Conservation (phyloP, 2,888 invertebrate species). For the Caenorhabditis doughertyi region DNA sequence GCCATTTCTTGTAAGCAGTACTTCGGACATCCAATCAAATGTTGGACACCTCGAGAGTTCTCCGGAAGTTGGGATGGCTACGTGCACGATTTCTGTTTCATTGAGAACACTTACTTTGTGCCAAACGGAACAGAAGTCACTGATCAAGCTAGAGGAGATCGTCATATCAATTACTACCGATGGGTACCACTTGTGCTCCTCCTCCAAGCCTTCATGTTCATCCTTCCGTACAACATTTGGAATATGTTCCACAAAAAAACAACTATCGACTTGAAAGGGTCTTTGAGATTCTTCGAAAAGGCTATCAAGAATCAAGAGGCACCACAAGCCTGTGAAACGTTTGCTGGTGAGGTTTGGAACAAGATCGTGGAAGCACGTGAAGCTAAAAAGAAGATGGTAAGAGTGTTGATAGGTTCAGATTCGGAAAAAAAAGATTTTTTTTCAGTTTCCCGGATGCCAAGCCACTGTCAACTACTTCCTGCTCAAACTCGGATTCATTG, state of each 20-base stretch:
- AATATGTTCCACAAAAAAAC: slow-evolving; percentile 58
- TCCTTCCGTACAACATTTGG: slow-evolving; percentile 57
- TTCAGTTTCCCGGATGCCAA: slow-evolving; percentile 41
- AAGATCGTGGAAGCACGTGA: slow-evolving; percentile 35
- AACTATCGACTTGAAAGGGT: slow-evolving; percentile 48
- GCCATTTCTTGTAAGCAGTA: slow-evolving; percentile 63
- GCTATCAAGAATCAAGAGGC: slow-evolving; percentile 35
- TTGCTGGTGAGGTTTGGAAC: slow-evolving; percentile 45
- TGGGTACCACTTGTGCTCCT: slow-evolving; percentile 62
- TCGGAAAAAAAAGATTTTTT: too few species aligned
- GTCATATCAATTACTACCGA: slow-evolving; percentile 64
- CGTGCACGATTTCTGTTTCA: slow-evolving; percentile 63
- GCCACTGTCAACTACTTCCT: slow-evolving; percentile 57
- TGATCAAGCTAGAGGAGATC: slow-evolving; percentile 47
- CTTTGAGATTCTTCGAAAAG: slow-evolving; percentile 42
- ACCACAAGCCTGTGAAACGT: slow-evolving; percentile 40
- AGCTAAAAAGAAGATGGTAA: not conserved
- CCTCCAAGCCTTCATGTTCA: slow-evolving; percentile 57
- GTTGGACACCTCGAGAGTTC: slow-evolving; percentile 63
- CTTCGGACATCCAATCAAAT: slow-evolving; percentile 61
- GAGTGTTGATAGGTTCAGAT: too few species aligned
- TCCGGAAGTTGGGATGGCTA: slow-evolving; percentile 65
- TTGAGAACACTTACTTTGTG: slow-evolving; percentile 64
- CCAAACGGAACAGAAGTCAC: slow-evolving; percentile 60
- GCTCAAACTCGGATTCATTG: slow-evolving; percentile 53